Base-by-base conservation (phyloP, 1,140 invertebrate genomes). In the Drosophila chauvacae region DNA sequence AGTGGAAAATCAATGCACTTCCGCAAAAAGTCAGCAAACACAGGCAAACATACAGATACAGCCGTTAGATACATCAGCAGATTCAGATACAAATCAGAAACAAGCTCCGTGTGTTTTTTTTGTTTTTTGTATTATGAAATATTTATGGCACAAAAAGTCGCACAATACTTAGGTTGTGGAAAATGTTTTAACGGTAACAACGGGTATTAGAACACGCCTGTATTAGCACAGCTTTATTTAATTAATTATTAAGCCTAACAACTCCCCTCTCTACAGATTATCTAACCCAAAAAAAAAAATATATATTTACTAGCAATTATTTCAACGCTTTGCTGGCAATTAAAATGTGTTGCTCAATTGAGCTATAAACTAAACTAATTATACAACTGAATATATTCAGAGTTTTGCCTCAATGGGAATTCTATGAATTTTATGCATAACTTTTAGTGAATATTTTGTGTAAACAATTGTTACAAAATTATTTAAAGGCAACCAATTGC, bases 1-100 rank as follows among this genome's bases (percentile, higher is more conserved):
- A 88, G 81, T 85, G 85, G 85, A 81, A 88, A 88, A 90, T 81
- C 85, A 85, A 90, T 90, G 85, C 78, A 90, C 85, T 90, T 90
- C 85, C 85, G 85, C 75, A 77, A 77, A 88, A 70, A 63, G 60
- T 69, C 62, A 20, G 26, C 70, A 77, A 58, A 64, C 62, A 72
- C 13, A 72, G 30, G 64, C 48, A 69, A 51, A 81, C 56, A 63
- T 42, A 53, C 51, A 53, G 30, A 35, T 51, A 28, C 47, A 26
- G 13, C n/a, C 30, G 18, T 18, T 28, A 30, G 50, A 53, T 53
- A 56, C 53, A 56, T 39, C 33, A 35, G 20, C 35, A 70, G 26
- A 77, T 55, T 37, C 70, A 74, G 47, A 73, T 66, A 80, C 71
- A 44, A 48, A 63, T 60, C 37, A 68, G 45, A 64, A 53, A 56